Evolutionary conservation across 2,113 vertebrate species (phyloP), one percentile per base, ranked within the genome.

Genomic region (Pseudorhombus dupliciocellatus): DNA sequence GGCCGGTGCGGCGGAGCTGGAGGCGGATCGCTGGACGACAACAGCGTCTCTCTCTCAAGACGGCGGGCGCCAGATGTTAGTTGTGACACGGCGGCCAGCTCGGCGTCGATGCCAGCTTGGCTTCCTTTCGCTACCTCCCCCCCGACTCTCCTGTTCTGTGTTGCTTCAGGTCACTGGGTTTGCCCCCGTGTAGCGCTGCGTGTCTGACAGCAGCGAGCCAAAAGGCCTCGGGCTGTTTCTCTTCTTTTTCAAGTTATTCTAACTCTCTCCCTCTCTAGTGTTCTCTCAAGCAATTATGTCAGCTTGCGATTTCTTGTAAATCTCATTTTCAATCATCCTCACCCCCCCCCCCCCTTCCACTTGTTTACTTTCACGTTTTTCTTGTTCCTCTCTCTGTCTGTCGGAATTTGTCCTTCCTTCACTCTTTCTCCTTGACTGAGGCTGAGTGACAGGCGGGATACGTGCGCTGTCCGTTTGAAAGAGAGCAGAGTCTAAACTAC

Each of bases 31-130:
- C 55, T 60, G 70, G 72, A 68, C 15, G 55, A 18, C 44, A 46
- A 65, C 25, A 7, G 2, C 1, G 12, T 22, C 52, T 68, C 84
- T 66, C 84, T 77, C 68, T 44, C 1, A 37, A 78, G 77, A 62
- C 66, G 22, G 18, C 58, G 24, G 53, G 79, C 54, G 70, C 77
- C 87, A 90, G 87, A 90, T 90, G 87, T 83, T 83, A 22, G 1
- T 44, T 69, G 73, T 73, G 80, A 82, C 79, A 70, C 4, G 66
- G 68, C 65, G 77, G 72, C 83, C 84, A 77, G 79, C 68, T 26
- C 66, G 46, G 74, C 68, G 42, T 44, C 6, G 14, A 14, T 55
- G 68, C 77, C 73, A 84, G 62, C 73, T 73, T 55, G 63, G 64
- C 65, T 63, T 77, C n/a, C n/a, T 75, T 54, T 66, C 60, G 65